Base-by-base conservation (phyloP, 2,797 vertebrate genomes). In the Sebastes alutus region DNA sequence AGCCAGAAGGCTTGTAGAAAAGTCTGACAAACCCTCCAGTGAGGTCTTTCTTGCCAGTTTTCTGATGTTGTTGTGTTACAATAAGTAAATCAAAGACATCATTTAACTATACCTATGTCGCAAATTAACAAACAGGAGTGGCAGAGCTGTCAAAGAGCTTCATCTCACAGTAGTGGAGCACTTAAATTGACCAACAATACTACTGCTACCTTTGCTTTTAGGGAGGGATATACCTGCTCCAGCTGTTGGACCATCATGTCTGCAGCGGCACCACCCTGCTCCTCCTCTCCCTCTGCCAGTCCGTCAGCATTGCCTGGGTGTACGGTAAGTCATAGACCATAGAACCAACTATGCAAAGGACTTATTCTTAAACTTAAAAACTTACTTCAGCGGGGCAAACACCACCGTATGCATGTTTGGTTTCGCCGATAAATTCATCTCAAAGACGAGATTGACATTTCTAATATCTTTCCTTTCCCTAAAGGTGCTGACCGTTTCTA, bases 401-500 rank as follows among this genome's bases (percentile, higher is more conserved):
- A 35, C 3, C 2, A 29, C 13, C 0, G 2, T n/a, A 25, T 18
- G n/a, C 6, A 58, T 0, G 0, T 55, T 23, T 71, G 33, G 2
- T 35, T 29, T 2, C 13, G 10, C 5, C 22, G 10, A 29, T 23
- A 42, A 30, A 67, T n/a, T 23, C 0, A 20, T 30, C 4, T 27
- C 12, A 49, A 72, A 71, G 32, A 65, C 4, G 0, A 54, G 10
- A 22, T 11, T 54, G 12, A 70, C 11, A 3, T 59, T 58, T 70
- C 3, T 49, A 2, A 42, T 35, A 3, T 33, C 2, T 69, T 27
- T 6, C 3, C 38, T 64, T 58, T 20, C 35, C 16, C 20, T 4
- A 13, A 64, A 98, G 97, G 97, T 78, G 96, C 97, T 0, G 91
- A 97, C 1, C 96, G 96, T 79, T 97, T 97, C 91, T 97, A 97